Conservation (phyloP, 2,113 vertebrate genomes). For the Lamprologus callipterus region DNA sequence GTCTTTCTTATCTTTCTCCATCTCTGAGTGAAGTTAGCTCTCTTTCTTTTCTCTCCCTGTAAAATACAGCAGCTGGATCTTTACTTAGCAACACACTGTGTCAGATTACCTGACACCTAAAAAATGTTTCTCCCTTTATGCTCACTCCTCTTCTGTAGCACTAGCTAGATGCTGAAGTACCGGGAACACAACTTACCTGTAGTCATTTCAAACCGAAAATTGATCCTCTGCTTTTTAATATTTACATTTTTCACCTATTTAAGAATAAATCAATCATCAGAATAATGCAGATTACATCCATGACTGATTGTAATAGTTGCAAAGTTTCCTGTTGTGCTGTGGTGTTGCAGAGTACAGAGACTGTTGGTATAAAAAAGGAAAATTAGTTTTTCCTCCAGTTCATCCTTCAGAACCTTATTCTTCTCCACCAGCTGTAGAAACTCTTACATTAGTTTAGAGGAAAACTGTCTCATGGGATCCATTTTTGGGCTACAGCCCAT, state of each 20-base stretch:
- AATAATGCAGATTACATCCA: background rate
- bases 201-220: background rate
- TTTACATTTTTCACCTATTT: background rate
- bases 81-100: background rate
- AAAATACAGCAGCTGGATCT: background rate
- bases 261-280: background rate
- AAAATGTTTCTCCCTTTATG: background rate
- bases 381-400: background rate
- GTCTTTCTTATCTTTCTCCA: background rate
- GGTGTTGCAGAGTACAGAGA: background rate
- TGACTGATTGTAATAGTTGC: background rate
- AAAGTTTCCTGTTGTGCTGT: background rate
- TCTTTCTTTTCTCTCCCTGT: background rate
- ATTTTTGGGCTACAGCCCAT: background rate
- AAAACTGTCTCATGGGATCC: background rate
- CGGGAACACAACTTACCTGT: background rate
- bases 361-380: background rate
- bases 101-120: background rate
- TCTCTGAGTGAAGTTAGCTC: background rate
- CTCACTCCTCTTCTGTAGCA: background rate
- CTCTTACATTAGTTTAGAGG: background rate
- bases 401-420: background rate
- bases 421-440: background rate
- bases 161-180: background rate
- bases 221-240: background rate